Conservation (phyloP, 2,888 invertebrate genomes). For the Craniophora ligustri region DNA sequence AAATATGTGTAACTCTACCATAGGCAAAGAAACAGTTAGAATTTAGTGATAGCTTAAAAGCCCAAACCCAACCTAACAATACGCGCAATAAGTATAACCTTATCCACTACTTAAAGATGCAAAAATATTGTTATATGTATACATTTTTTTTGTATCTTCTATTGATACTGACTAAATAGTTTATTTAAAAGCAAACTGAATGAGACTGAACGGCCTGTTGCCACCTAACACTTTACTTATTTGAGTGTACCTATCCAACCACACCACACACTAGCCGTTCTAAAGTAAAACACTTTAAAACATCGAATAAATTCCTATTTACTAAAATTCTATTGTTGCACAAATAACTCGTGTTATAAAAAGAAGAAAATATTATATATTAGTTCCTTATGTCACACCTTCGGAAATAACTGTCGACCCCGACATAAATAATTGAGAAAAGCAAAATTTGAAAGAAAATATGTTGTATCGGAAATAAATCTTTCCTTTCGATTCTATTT, state of each 20-base stretch:
- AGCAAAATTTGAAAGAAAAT: slow-evolving; percentile 30
- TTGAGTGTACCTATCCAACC: slow-evolving; percentile 11
- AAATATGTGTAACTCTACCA: slow-evolving; percentile 16
- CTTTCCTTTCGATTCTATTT: slow-evolving; percentile 30
- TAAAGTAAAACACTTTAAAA: background rate
- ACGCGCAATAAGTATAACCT: too few species aligned
- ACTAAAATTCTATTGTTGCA: background rate
- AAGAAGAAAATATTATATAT: slow-evolving; percentile 25
- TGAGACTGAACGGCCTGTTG: slow-evolving; percentile 1
- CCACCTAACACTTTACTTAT: slow-evolving; percentile 3
- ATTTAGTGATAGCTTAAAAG: slow-evolving; percentile 12
- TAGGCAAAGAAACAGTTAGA: slow-evolving; percentile 19
- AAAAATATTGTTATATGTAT: too few species aligned
- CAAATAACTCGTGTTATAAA: background rate
- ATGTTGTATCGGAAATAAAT: slow-evolving; percentile 45
- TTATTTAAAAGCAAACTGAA: slow-evolving; percentile 1
- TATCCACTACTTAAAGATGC: too few species aligned
- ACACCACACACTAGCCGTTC: slow-evolving; percentile 24
- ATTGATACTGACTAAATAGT: too few species aligned
- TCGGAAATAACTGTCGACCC: slow-evolving; percentile 35
- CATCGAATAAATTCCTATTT: background rate
- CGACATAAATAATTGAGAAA: slow-evolving; percentile 49
- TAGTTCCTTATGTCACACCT: slow-evolving; percentile 31
- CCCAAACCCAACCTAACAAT: slow-evolving; percentile 30
- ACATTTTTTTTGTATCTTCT: too few species aligned